Conservation (phyloP, 2,797 vertebrate genomes). For the Eutrigla gurnardus region DNA sequence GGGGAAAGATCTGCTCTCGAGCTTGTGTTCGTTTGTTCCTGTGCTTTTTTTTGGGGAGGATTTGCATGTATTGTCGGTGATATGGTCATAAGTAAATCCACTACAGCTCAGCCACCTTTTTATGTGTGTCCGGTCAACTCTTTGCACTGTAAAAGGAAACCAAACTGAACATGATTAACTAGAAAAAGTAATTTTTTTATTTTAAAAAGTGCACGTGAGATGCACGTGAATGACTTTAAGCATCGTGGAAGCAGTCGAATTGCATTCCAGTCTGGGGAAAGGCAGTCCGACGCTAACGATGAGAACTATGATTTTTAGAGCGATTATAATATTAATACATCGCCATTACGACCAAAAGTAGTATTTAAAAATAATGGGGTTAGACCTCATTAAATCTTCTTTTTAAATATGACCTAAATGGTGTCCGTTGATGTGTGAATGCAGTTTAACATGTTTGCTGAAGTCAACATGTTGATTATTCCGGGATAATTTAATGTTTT, state of each 20-base stretch:
- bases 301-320: background rate
- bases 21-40: constrained; percentile 21
- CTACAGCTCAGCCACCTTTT: background rate
- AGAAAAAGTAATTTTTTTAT: background rate
- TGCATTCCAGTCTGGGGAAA: background rate
- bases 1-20: constrained; percentile 44
- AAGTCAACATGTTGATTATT: too few relatives aligned
- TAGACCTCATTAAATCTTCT: background rate
- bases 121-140: background rate
- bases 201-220: background rate
- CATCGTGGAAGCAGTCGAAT: background rate
- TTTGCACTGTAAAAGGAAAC: background rate
- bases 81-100: constrained; percentile 21
- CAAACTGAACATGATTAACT: background rate
- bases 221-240: background rate
- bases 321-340: background rate
- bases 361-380: too few relatives aligned
- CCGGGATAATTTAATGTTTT: too few relatives aligned
- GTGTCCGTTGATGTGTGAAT: background rate
- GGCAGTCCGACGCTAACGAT: background rate
- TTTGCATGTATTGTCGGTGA: background rate
- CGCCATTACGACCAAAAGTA: background rate
- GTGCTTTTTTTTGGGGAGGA: constrained; percentile 9
- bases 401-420: background rate
- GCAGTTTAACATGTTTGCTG: background rate